Base-by-base conservation (phyloP, 2,797 vertebrate species). In the Ispidina lecontei region DNA sequence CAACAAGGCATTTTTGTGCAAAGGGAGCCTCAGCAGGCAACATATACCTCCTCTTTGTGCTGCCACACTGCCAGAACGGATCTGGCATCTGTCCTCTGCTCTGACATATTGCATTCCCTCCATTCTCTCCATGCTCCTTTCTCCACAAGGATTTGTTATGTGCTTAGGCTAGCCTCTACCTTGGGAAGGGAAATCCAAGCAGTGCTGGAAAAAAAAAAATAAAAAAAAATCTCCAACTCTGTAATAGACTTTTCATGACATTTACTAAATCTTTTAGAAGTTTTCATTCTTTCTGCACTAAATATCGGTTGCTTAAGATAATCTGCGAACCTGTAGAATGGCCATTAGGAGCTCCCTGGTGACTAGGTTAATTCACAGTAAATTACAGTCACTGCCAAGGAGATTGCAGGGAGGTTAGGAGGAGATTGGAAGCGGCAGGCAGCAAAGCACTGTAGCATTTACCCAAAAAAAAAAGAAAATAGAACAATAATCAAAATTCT, bases 331-430 rank as follows among this genome's bases (percentile, higher is more conserved):
- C 94, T 95, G 94, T 84, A 94, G 97, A 95, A 90, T 0, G 49
- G 80, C 95, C 95, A 97, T 97, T 97, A 96, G 91, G 94, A 94
- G 83, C 92, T 97, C 95, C 96, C 96, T 86, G 94, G 95, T 96
- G 97, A 91, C 96, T 90, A 73, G 91, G 94, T 94, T 97, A 97
- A 97, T 97, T 96, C 96, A 94, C 89, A 95, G 95, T 91, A 96
- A 96, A 97, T 96, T 97, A 94, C 87, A 97, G 93, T 91, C 94
- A 89, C 90, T 92, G 87, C 93, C 95, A 94, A 95, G 87, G 93
- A 95, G 95, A 94, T 92, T 95, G 87, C 89, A 95, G 84, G 79
- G 84, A 84, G 73, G 94, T 93, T 94, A 93, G 82, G 63, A 90
- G 84, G 94, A 95, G 91, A 96, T 95, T 96, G 90, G 90, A 97